A percentile compares a stretch with the other conserved stretches of the same genome.
phyloP scores from a whole-genome alignment of 2,888 invertebrate genomes.

The Frankliniella intonsa region DNA sequence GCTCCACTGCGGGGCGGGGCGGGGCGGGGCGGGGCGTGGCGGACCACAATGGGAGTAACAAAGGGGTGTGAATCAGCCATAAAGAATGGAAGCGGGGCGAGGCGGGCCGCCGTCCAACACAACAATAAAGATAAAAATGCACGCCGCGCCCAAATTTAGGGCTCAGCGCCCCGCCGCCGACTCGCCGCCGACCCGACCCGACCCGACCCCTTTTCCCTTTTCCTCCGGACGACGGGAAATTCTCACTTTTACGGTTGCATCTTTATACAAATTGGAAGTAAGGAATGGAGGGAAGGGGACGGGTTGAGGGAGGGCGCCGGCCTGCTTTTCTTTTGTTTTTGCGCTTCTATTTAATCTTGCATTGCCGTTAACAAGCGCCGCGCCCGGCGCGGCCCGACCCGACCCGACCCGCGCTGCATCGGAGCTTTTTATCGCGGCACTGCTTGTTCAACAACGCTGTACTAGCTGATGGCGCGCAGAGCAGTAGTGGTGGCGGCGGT shows the following conservation, averaged over 20 bases:
- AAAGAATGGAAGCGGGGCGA: background rate
- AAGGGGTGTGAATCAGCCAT: constrained; percentile 24
- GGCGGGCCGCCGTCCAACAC: background rate
- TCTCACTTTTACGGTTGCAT: constrained; percentile 19
- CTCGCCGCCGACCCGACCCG: background rate
- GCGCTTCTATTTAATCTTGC: constrained; percentile 12
- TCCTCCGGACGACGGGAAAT: constrained; percentile 1
- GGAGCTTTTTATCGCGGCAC: no score
- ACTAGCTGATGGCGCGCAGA: no score
- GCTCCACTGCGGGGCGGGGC: background rate
- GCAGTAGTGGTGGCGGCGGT: no score
- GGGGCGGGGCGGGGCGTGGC: background rate
- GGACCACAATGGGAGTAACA: constrained; percentile 11
- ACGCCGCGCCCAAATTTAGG: constrained; percentile 8
- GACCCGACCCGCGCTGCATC: background rate
- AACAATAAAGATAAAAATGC: constrained; percentile 26
- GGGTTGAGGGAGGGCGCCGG: background rate
- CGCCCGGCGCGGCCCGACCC: background rate
- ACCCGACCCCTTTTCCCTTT: background rate
- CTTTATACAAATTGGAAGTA: constrained; percentile 25
- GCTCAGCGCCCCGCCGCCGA: background rate
- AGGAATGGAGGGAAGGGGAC: background rate
- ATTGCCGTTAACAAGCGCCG: background rate
- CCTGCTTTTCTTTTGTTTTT: constrained; percentile 5
- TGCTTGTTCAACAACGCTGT: no score